phyloP scores from a whole-genome alignment of 1,140 invertebrate species.

The Drosophila parabipectinata region DNA sequence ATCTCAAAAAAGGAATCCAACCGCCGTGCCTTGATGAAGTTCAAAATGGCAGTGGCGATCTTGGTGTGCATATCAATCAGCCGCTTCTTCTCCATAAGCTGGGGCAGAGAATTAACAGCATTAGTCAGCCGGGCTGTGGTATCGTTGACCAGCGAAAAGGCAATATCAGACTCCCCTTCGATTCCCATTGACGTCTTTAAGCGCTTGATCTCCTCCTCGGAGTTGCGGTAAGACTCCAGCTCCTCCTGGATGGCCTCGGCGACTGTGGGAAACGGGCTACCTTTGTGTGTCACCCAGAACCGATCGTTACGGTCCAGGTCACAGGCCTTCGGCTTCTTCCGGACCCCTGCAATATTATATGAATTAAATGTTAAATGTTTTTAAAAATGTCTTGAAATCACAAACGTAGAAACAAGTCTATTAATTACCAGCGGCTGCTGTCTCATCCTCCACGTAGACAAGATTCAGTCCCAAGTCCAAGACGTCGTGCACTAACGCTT shows the following conservation, averaged over 20 bases:
- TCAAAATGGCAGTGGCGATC: slow-evolving; percentile 96
- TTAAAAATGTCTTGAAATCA: not conserved
- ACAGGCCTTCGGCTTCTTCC: slow-evolving; percentile 93
- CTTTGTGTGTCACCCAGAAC: slow-evolving; percentile 97
- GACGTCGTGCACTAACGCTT: slow-evolving; percentile 98
- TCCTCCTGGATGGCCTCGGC: slow-evolving; percentile 99
- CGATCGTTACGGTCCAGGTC: slow-evolving; percentile 95
- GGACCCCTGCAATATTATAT: slow-evolving; percentile 84
- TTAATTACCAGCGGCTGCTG: slow-evolving; percentile 44
- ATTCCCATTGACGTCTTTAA: slow-evolving; percentile 96
- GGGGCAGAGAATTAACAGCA: slow-evolving; percentile 97
- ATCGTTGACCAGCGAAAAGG: slow-evolving; percentile 93
- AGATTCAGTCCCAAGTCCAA: slow-evolving; percentile 95
- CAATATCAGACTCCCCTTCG: slow-evolving; percentile 90
- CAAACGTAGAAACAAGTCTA: not conserved
- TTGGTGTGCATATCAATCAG: slow-evolving; percentile 99
- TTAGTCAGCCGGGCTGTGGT: slow-evolving; percentile 97
- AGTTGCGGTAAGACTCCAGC: slow-evolving; percentile 95
- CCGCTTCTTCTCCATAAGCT: slow-evolving; percentile 98
- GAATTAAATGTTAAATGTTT: no score
- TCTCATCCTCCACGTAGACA: slow-evolving; percentile 91
- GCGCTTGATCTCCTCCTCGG: slow-evolving; percentile 98
- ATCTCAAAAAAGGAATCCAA: slow-evolving; percentile 98
- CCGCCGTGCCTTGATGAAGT: slow-evolving; percentile 92
- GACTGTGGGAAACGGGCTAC: slow-evolving; percentile 98